Conservation (phyloP, 2,113 vertebrate species). For the Sminthopsis crassicaudata region DNA sequence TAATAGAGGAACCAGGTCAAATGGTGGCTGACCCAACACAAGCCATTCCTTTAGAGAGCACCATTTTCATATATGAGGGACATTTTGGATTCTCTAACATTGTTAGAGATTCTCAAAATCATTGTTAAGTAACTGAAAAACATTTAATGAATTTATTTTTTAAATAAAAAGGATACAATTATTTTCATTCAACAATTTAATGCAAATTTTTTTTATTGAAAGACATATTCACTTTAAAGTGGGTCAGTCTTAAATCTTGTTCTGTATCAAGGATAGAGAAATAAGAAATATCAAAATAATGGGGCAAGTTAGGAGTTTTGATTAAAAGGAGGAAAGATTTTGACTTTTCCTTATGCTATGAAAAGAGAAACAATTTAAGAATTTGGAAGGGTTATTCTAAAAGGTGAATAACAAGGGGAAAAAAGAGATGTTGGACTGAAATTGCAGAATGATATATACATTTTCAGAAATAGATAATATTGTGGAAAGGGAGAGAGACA, state of each 20-base stretch:
- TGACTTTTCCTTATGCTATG: neutral
- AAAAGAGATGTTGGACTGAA: too few species aligned
- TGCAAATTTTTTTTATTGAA: neutral
- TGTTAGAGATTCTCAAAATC: too few species aligned
- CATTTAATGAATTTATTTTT: neutral
- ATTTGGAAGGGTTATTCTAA: neutral
- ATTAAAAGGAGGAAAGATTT: neutral
- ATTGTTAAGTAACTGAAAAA: neutral
- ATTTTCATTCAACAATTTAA: too few species aligned
- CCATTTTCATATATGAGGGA: neutral
- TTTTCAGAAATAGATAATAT: too few species aligned
- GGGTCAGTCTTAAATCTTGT: neutral
- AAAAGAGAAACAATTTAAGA: neutral
- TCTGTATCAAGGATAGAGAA: neutral
- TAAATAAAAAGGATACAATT: constrained; percentile 3
- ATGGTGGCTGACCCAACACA: neutral
- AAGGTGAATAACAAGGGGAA: neutral
- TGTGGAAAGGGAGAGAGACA: too few species aligned
- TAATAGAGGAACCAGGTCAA: neutral
- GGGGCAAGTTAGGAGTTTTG: constrained; percentile 6
- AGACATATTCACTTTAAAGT: neutral
- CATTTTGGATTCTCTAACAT: neutral
- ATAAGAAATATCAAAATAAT: neutral
- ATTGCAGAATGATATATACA: too few species aligned
- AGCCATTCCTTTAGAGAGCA: neutral